Percentiles rank a stretch among this genome's conserved stretches.
These are phyloP conservation scores for Bugulina stolonifera DNA, from an alignment of 2,888 invertebrate genomes.

Conservation along the genomic window DNA sequence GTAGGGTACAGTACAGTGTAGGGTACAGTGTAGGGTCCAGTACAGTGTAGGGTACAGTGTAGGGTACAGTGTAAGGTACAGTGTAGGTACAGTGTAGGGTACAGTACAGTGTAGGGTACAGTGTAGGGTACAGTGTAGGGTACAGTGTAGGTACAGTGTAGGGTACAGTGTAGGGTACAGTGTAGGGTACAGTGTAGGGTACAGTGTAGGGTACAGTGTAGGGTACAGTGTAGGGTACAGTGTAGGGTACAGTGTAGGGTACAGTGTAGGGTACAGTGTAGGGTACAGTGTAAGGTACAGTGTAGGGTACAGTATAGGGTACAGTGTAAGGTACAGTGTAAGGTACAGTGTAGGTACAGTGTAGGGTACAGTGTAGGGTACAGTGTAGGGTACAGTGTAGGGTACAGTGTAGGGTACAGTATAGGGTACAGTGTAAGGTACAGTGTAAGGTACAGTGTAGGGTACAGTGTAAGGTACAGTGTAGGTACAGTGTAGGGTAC, in stretches of 20 bases:
- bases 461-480: not conserved
- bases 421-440: not conserved
- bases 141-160: not conserved
- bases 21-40: too few relatives aligned
- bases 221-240: not conserved
- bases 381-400: not conserved
- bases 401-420: not conserved
- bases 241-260: not conserved
- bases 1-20: too few relatives aligned
- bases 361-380: not conserved
- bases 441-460: not conserved
- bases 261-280: too few relatives aligned
- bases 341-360: not conserved
- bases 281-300: too few relatives aligned
- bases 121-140: not conserved
- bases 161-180: not conserved
- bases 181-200: not conserved
- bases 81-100: not conserved
- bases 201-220: not conserved
- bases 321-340: too few relatives aligned
- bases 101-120: not conserved
- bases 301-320: too few relatives aligned
- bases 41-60: too few relatives aligned
- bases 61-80: not conserved
- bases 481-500: not conserved